Base-by-base conservation (phyloP, 2,113 vertebrate genomes). In the Calyptomena viridis region DNA sequence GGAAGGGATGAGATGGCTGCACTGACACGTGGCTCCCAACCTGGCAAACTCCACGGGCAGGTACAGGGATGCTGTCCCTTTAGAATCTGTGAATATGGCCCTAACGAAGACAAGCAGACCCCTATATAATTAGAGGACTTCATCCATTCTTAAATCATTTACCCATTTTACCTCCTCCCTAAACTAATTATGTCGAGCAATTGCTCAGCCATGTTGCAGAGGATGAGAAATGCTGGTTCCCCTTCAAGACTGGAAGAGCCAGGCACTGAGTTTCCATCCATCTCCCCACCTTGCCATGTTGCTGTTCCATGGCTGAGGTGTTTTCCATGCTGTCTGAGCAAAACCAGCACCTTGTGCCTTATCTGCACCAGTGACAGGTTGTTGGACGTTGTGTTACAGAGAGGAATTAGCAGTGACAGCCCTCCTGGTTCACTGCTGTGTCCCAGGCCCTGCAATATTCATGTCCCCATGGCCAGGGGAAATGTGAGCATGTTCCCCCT, bases 51-150 rank as follows among this genome's bases (percentile, higher is more conserved):
- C 49, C 25, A 2, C 12, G 33, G n/a, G 20, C 56, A 49, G 6
- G 20, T 2, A 23, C n/a, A 33, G 46, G 24, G 55, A 2, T 78
- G 55, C 73, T 28, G 35, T 0, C 28, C 59, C 4, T 1, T 50
- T 15, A 24, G 77, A 13, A 11, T 1, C n/a, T 33, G 25, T 44
- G 31, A 68, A 13, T 1, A 1, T 1, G 40, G 17, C 16, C 58
- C 66, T n/a, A 64, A 35, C 5, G 14, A 63, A 67, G 25, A 14
- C 19, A 24, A 68, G n/a, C n/a, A 88, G 28, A 21, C 17, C 9
- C 1, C 27, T 24, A 1, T 6, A 3, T 4, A 30, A 27, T 40
- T 44, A 73, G 37, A 44, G 46, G 12, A 8, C 8, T 25, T 7
- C n/a, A 77, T 28, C 27, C 21, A 21, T 69, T 63, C 71, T 25